These are phyloP conservation scores for Strix uralensis DNA, from an alignment of 2,113 vertebrate species.

Conservation along the genomic window DNA sequence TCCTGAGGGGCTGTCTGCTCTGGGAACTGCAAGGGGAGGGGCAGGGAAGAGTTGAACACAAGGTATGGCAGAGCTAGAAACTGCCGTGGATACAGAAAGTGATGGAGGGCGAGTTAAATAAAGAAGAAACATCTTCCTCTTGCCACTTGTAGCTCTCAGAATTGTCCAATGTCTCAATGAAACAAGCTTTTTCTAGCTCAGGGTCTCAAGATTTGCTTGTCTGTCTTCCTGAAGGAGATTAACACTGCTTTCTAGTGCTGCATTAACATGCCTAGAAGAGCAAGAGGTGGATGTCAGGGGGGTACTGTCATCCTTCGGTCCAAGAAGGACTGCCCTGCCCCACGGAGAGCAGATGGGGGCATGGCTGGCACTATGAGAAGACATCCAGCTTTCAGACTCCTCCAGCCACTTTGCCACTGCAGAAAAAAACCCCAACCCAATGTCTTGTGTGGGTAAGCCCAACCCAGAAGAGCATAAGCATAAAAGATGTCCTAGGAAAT, in stretches of 20 bases:
- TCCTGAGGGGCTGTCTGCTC: neutral
- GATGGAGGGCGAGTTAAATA: rapidly evolving
- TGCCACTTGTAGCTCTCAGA: neutral
- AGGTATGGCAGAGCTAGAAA: neutral
- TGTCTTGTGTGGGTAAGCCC: neutral
- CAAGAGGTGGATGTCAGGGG: neutral
- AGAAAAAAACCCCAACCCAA: neutral
- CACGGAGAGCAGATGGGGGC: neutral
- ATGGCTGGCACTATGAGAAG: neutral
- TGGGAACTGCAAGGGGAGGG: neutral
- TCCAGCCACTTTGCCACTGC: neutral
- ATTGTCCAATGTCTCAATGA: neutral
- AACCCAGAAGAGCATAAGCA: neutral
- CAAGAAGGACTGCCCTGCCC: neutral
- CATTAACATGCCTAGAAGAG: neutral
- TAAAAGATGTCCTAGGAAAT: slow-evolving; percentile 28
- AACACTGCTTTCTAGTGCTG: neutral
- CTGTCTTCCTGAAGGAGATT: neutral
- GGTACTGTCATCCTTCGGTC: neutral
- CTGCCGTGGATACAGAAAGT: neutral
- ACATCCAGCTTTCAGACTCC: neutral
- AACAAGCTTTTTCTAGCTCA: neutral
- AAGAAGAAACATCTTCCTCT: neutral
- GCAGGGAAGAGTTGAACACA: neutral
- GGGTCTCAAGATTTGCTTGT: neutral